A percentile compares a stretch with the other conserved stretches of the same genome.
These are phyloP conservation scores for Gasterosteus nipponicus DNA, from an alignment of 2,113 vertebrate species.

Conservation along the genomic window DNA sequence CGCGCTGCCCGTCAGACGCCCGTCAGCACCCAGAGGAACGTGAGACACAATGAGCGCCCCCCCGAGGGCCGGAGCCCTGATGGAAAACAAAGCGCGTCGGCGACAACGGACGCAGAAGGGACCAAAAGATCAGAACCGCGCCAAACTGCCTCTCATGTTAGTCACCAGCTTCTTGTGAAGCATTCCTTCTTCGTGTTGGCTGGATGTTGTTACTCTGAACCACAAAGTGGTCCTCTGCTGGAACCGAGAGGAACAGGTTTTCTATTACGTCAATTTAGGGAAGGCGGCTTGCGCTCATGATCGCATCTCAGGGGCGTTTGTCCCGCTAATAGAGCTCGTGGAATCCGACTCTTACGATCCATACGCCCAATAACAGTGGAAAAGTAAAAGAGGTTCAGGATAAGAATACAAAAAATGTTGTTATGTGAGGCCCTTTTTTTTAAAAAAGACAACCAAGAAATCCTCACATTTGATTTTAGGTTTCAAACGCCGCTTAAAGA, in stretches of 20 bases:
- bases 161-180: no score
- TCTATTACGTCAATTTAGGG: no score
- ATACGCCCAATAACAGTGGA: background rate
- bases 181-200: no score
- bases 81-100: constrained; percentile 45
- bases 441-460: background rate
- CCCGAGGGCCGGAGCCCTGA: constrained; percentile 29
- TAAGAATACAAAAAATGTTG: background rate
- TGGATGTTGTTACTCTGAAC: no score
- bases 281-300: background rate
- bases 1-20: constrained; percentile 15
- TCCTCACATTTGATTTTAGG: background rate
- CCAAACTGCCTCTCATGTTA: constrained; percentile 29
- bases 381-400: background rate
- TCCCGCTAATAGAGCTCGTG: background rate
- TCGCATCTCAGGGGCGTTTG: background rate
- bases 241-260: no score
- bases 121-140: constrained; percentile 39
- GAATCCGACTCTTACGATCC: background rate
- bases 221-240: no score
- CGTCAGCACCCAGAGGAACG: constrained; percentile 7
- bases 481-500: background rate
- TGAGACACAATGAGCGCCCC: constrained; percentile 3
- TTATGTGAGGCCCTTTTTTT: background rate
- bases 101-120: constrained; percentile 39